Evolutionary conservation across 1,140 invertebrate species (phyloP), one percentile per base, ranked within the genome.

Genomic region (Drosophila nebulosa): DNA sequence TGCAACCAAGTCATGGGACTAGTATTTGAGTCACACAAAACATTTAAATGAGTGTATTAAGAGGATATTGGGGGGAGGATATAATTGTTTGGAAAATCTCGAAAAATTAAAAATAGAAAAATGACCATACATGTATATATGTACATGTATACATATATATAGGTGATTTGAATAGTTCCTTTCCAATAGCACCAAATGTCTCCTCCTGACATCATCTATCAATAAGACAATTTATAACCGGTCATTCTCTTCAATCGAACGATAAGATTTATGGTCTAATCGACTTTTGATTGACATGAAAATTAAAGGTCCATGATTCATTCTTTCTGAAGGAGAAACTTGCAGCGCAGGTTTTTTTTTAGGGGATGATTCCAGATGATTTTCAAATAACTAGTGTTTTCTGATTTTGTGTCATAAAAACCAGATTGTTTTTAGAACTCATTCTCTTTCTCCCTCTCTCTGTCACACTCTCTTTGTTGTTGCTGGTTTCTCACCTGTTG

Each of bases 401-500:
- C 39, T 55, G 52, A 27, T 16, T 30, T 27, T 22, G 26, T 53
- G 52, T 53, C 21, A 58, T 9, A 16, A 30, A 58, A 22, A 62
- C 14, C 14, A 18, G 16, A 50, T 32, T 42, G 7, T 1, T n/a
- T 26, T 27, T 50, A 12, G 21, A 12, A 27, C 42, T 66, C 46
- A 6, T 50, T 60, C 50, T 53, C 10, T 27, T 2, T 6, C 22
- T 10, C n/a, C 60, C 39, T 64, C 70, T 69, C 65, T 7, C 21
- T 35, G 35, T 62, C 32, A 24, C 24, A 12, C 1, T 21, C 12
- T 53, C 6, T 42, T 9, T 18, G 35, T 30, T 21, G 7, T 14
- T 42, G 6, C 12, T 16, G 5, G 12, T 30, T 35, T 39, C 85
- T 89, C 69, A 89, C 85, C 85, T 89, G 80, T 89, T 89, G 86